These are phyloP conservation scores for Portunus trituberculatus DNA, from an alignment of 1,140 invertebrate genomes.

Conservation along the genomic window DNA sequence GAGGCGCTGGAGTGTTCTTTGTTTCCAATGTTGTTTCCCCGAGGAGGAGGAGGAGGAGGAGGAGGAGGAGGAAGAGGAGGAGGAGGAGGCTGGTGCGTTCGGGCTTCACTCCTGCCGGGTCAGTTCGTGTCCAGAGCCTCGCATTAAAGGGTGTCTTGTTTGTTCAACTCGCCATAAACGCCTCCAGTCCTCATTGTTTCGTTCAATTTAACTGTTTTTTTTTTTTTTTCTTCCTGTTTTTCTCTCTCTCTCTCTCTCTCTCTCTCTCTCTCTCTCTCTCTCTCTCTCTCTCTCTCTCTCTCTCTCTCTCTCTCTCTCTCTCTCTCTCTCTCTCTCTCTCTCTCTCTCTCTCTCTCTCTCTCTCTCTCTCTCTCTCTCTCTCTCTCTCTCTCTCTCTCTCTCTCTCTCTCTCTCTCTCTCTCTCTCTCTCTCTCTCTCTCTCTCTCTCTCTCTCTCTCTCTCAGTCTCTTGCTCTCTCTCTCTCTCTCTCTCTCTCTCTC, in stretches of 20 bases:
- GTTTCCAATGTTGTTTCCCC: constrained; percentile 49
- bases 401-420: background rate
- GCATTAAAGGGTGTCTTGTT: constrained; percentile 75
- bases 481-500: background rate
- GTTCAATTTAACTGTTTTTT: constrained; percentile 67
- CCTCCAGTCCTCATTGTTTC: constrained; percentile 67
- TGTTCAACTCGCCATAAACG: constrained; percentile 75
- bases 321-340: constrained; percentile 28
- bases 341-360: constrained; percentile 31
- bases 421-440: no score
- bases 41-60: background rate
- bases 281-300: constrained; percentile 23
- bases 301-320: constrained; percentile 38
- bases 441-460: background rate
- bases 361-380: constrained; percentile 36
- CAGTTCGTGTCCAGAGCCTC: constrained; percentile 67
- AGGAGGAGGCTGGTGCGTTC: background rate
- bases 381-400: background rate
- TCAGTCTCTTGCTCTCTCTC: background rate
- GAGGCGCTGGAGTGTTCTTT: constrained; percentile 43
- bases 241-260: background rate
- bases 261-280: background rate
- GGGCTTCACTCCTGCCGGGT: constrained; percentile 38
- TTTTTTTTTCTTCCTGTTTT: no score
- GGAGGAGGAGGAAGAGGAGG: constrained; percentile 16